Conservation (phyloP, 2,113 vertebrate genomes). For the Alethe diademata region DNA sequence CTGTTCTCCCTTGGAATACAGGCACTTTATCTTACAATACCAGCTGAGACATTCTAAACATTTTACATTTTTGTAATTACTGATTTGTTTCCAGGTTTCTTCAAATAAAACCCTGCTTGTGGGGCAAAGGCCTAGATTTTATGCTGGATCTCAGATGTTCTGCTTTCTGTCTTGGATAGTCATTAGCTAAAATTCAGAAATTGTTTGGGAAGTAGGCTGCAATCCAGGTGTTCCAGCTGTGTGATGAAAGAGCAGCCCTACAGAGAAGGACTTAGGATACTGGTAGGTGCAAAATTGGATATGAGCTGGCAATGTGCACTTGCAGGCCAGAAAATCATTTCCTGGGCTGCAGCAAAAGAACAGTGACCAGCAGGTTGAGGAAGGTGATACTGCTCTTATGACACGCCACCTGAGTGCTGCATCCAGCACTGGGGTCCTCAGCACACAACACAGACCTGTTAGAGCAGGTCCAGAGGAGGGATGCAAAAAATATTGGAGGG, state of each 20-base stretch:
- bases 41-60: background rate
- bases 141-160: background rate
- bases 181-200: background rate
- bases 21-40: background rate
- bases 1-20: background rate
- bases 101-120: background rate
- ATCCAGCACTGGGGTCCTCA: fast-evolving
- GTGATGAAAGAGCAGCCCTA: background rate
- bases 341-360: background rate
- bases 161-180: background rate
- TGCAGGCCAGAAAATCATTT: background rate
- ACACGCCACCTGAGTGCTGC: background rate
- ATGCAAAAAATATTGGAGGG: fast-evolving
- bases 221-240: background rate
- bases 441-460: background rate
- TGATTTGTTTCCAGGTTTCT: background rate
- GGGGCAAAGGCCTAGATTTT: background rate
- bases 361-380: fast-evolving
- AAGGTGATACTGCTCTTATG: background rate
- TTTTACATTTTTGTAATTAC: background rate
- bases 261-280: background rate
- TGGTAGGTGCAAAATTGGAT: background rate
- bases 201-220: background rate
- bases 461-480: background rate
- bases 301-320: fast-evolving